These are phyloP conservation scores for Formica selysi DNA, from an alignment of 1,140 invertebrate genomes.

Conservation along the genomic window DNA sequence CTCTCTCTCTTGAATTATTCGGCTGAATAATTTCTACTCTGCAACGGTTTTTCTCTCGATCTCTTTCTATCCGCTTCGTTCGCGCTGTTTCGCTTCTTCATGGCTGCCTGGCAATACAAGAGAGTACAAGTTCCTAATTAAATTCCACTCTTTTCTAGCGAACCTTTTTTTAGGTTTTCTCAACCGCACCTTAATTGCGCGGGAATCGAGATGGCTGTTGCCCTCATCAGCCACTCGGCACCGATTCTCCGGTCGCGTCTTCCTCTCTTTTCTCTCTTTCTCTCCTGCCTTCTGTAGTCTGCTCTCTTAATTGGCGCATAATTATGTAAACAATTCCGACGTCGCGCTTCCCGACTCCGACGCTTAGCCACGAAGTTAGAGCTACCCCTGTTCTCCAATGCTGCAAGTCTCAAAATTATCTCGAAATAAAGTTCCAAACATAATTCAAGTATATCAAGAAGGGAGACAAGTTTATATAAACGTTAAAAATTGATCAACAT, in stretches of 20 bases:
- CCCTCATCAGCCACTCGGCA: conserved; percentile 78
- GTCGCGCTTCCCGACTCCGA: conserved; percentile 44
- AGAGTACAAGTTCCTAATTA: conserved; percentile 83
- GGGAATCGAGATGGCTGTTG: conserved; percentile 80
- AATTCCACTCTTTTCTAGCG: conserved; percentile 84
- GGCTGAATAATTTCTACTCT: conserved; percentile 68
- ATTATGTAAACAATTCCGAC: conserved; percentile 84
- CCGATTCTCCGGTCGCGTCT: conserved; percentile 70
- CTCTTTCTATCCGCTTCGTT: conserved; percentile 44
- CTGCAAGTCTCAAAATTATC: conserved; percentile 66
- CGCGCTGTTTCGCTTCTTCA: conserved; percentile 79
- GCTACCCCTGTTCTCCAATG: conserved; percentile 62
- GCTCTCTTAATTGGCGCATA: conserved; percentile 85
- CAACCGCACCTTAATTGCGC: conserved; percentile 84
- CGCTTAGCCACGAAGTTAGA: conserved; percentile 66
- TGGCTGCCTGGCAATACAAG: conserved; percentile 82
- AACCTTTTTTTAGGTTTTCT: conserved; percentile 82
- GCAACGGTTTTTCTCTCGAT: conserved; percentile 58
- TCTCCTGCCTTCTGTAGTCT: conserved; percentile 68
- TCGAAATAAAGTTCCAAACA: conserved; percentile 49
- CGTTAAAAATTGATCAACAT: neutral
- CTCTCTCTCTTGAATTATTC: conserved; percentile 41
- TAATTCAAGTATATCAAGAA: conserved; percentile 8
- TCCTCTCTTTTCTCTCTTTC: conserved; percentile 40
- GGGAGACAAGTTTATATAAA: neutral